Conservation (phyloP, 2,113 vertebrate genomes). For the Sceloporus undulatus region DNA sequence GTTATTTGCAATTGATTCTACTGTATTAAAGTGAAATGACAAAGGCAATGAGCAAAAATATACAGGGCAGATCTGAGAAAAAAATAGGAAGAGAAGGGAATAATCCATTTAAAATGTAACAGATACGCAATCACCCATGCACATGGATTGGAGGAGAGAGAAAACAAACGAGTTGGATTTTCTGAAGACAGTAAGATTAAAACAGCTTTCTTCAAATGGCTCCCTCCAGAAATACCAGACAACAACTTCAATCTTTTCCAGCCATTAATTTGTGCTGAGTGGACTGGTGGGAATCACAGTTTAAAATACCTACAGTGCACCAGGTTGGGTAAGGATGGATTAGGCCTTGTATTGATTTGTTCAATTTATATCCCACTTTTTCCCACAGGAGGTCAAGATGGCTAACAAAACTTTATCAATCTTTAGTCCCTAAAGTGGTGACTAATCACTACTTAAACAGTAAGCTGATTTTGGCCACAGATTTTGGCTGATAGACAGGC, state of each 20-base stretch:
- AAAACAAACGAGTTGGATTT: conserved; percentile 67
- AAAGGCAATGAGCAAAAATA: conserved; percentile 65
- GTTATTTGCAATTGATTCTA: conserved; percentile 71
- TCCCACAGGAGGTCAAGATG: background rate
- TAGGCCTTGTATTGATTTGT: background rate
- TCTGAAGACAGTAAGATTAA: conserved; percentile 44
- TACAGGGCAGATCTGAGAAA: conserved; percentile 51
- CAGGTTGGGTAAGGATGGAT: background rate
- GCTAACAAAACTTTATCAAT: background rate
- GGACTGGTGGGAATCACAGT: no score
- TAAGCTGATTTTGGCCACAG: conserved; percentile 46
- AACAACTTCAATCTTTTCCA: no score
- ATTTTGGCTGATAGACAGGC: conserved; percentile 65
- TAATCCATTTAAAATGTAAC: conserved; percentile 68
- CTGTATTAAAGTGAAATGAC: conserved; percentile 60
- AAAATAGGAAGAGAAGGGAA: conserved; percentile 53
- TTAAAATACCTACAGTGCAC: background rate
- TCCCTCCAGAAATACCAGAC: background rate
- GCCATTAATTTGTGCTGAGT: no score
- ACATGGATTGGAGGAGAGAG: conserved; percentile 59
- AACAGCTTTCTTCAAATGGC: background rate
- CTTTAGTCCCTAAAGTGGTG: background rate
- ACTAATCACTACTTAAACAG: conserved; percentile 33
- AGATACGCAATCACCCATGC: conserved; percentile 68
- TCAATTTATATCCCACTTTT: background rate